Evolutionary conservation across 2,888 invertebrate genomes (phyloP), one percentile per base, ranked within the genome.

Genomic region (Pristionchus entomophagus): DNA sequence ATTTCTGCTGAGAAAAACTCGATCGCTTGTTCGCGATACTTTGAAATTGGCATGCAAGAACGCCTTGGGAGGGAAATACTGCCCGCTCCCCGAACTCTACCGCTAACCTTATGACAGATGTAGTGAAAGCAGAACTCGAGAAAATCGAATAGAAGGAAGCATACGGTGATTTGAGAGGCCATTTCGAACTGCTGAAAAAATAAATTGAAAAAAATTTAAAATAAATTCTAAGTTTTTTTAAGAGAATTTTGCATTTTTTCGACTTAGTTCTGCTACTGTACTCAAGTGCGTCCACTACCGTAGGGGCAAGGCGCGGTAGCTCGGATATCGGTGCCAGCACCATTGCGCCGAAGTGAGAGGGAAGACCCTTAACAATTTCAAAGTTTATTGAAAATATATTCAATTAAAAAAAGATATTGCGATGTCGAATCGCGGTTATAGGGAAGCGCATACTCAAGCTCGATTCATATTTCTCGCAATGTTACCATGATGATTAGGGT

Each of bases 111-210:
- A n/a, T n/a, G n/a, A 87, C 94, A 94, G 22, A 92, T 86, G 87
- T 91, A 91, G 89, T 94, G 94, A 93, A 94, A 94, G 77, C 94
- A 93, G 91, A 92, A 95, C 90, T 94, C 95, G 88, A 94, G 93
- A 84, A 94, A 93, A 88, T 94, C 94, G 88, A 94, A 94, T 53
- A 94, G 88, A 17, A 94, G 56, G 86, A 94, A 92, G 69, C 91
- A 93, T 0, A 94, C 93, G 19, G 92, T 73, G 78, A 93, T 91
- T 45, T 94, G 94, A 90, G 93, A 94, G 41, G 45, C n/a, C 12
- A 83, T 2, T n/a, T 83, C 82, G 35, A 29, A 83, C 4, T 62
- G 22, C 81, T 81, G 81, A n/a, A 5, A 62, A 29, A n/a, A n/a
- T n/a, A n/a, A n/a, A n/a, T n/a, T n/a, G n/a, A n/a, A n/a, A n/a